Conservation (phyloP, 2,797 vertebrate species). For the Distichodus sexfasciatus region DNA sequence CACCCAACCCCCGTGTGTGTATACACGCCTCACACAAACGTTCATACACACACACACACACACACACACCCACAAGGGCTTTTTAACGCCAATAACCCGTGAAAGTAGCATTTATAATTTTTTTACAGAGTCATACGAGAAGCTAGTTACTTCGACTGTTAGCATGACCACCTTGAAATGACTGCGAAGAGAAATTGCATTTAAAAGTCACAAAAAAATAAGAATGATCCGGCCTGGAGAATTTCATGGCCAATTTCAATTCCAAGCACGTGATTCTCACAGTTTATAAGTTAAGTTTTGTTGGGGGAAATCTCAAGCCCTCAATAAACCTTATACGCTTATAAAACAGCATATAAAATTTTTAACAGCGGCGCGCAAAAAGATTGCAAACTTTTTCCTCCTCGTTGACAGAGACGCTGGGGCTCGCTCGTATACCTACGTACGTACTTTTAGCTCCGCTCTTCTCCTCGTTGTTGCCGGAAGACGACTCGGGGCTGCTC, state of each 20-base stretch:
- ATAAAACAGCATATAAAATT: constrained; percentile 99
- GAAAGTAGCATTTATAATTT: constrained; percentile 2
- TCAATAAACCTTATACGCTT: constrained; percentile 98
- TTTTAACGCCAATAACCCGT: constrained; percentile 13
- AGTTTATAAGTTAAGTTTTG: constrained; percentile 95
- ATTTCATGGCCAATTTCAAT: constrained; percentile 98
- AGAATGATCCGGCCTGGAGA: constrained; percentile 39
- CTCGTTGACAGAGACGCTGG: constrained; percentile 52
- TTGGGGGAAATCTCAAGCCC: constrained; percentile 93
- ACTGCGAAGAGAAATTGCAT: constrained; percentile 39
- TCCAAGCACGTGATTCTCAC: constrained; percentile 93
- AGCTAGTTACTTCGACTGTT: not conserved
- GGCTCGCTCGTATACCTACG: no score
- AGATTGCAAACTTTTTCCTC: constrained; percentile 81
- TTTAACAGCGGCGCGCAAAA: constrained; percentile 91
- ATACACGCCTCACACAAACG: not conserved
- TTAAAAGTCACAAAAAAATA: constrained; percentile 51
- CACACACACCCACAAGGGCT: constrained; percentile 5
- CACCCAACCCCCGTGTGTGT: not conserved
- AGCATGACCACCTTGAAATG: constrained; percentile 7
- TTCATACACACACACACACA: not conserved
- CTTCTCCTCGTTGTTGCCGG: constrained; percentile 91
- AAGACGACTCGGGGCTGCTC: constrained; percentile 92
- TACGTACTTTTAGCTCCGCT: constrained; percentile 86
- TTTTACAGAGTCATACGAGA: constrained; percentile 4